Evolutionary conservation across 2,888 invertebrate genomes (phyloP).

Genomic region (Sceliomorpha sp.): DNA sequence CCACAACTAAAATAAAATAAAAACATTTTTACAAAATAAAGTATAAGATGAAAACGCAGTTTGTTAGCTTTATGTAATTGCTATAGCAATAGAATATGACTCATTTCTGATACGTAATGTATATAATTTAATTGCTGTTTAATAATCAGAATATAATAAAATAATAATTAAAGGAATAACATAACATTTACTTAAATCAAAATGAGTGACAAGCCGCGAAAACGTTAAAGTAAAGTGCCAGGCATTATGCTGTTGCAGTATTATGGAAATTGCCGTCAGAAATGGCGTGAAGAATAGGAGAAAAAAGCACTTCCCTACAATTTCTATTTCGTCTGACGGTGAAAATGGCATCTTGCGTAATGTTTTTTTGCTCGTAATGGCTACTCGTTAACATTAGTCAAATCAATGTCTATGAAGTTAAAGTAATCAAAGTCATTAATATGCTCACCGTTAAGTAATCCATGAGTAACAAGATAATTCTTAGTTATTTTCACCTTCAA

Average conservation of each 20-base stretch:
- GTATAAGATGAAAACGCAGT: no score
- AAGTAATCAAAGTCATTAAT: constrained; percentile 21
- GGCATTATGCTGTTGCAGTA: constrained; percentile 31
- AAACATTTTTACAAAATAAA: no score
- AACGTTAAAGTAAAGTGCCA: constrained; percentile 15
- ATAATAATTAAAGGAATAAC: no score
- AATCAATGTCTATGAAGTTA: constrained; percentile 10
- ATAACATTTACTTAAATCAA: no score
- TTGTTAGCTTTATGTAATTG: no score
- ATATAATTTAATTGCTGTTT: no score
- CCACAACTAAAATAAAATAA: no score
- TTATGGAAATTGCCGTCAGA: constrained; percentile 30
- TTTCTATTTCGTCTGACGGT: constrained; percentile 19
- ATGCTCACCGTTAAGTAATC: background rate
- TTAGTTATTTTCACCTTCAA: no score
- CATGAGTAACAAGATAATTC: no score
- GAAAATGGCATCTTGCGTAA: constrained; percentile 32
- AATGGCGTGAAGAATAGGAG: constrained; percentile 15
- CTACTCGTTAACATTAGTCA: constrained; percentile 21
- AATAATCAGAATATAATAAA: no score
- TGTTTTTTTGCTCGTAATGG: constrained; percentile 29
- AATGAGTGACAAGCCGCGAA: constrained; percentile 1
- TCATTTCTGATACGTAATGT: no score
- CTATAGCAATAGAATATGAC: no score
- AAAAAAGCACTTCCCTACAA: constrained; percentile 37